Base-by-base conservation (phyloP, 2,888 invertebrate species). In the Euphydryas editha region DNA sequence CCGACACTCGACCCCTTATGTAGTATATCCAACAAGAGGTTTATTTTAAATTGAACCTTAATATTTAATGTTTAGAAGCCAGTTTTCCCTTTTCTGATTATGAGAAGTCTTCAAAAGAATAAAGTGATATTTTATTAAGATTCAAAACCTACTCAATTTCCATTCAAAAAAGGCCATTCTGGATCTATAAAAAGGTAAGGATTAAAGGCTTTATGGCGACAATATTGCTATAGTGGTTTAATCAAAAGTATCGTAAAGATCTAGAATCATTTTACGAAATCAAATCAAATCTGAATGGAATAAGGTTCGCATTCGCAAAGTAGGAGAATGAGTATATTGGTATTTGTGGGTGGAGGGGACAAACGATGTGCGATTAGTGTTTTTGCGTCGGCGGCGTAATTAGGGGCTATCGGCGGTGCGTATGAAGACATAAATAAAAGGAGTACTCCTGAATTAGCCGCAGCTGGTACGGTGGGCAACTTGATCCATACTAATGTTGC, bases 381-480 rank as follows among this genome's bases (percentile, higher is more conserved):
- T 92, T 92, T 92, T 92, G 90, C 87, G 80, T 81, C 80, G 78
- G 80, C 81, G 74, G 78, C 84, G 88, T 92, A 92, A 92, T 92
- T 92, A 92, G 90, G 90, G 85, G 82, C 87, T 87, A 91, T 91
- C 91, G 90, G 88, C 91, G 91, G 90, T 85, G 77, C 81, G 88
- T 92, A 92, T 92, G 91, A 91, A 92, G 92, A 92, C 92, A 91
- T 92, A 92, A 92, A 92, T 92, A 90, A 92, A 90, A 82, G 75
- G 85, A 81, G 85, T 82, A 82, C 82, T 78, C 76, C 78, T 81
- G 87, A 90, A 87, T 90, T 87, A 88, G 89, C 86, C 78, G 78
- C 78, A 76, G 70, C 65, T 62, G 68, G 68, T 69, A 67, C 67
- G 55, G 70, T 44, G 37, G 62, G 39, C 61, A 20, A 46, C 57